A percentile compares a stretch with the other conserved stretches of the same genome.
These are phyloP conservation scores for Anguilla rostrata DNA, from an alignment of 2,113 vertebrate genomes.

Conservation along the genomic window DNA sequence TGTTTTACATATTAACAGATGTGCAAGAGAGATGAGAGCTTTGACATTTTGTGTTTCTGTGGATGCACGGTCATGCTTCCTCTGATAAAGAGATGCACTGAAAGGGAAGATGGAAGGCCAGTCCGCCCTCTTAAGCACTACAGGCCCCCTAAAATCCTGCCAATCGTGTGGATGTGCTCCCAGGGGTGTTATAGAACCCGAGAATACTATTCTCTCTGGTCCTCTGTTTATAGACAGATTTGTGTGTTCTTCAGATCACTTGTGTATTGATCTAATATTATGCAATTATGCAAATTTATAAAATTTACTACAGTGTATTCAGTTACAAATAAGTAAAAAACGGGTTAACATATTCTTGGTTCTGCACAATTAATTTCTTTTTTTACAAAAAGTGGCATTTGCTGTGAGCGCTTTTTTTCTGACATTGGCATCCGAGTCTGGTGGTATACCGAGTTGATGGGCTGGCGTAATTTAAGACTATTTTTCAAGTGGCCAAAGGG, in stretches of 20 bases:
- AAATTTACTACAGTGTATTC: neutral
- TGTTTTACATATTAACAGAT: constrained; percentile 31
- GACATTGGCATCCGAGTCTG: constrained; percentile 15
- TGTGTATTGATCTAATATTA: neutral
- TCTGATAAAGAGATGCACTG: constrained; percentile 17
- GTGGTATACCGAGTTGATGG: constrained; percentile 19
- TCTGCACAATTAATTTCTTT: neutral
- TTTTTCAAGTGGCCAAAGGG: constrained; percentile 16
- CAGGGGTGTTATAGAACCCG: constrained; percentile 31
- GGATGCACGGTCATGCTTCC: constrained; percentile 27
- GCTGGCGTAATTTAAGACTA: constrained; percentile 13
- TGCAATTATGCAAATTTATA: neutral
- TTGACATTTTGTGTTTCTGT: constrained; percentile 25
- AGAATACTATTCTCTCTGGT: constrained; percentile 27
- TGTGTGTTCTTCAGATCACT: neutral
- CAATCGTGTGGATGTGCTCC: constrained; percentile 37
- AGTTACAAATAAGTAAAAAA: neutral
- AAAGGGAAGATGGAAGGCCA: constrained; percentile 31
- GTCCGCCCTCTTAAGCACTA: constrained; percentile 24
- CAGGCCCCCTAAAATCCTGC: constrained; percentile 30
- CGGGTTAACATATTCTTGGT: neutral
- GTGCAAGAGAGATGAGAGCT: constrained; percentile 22
- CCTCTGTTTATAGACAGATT: neutral
- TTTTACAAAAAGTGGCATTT: neutral
- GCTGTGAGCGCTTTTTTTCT: constrained; percentile 7